Evolutionary conservation across 2,113 vertebrate genomes (phyloP).

Genomic region (Orcinus orca): DNA sequence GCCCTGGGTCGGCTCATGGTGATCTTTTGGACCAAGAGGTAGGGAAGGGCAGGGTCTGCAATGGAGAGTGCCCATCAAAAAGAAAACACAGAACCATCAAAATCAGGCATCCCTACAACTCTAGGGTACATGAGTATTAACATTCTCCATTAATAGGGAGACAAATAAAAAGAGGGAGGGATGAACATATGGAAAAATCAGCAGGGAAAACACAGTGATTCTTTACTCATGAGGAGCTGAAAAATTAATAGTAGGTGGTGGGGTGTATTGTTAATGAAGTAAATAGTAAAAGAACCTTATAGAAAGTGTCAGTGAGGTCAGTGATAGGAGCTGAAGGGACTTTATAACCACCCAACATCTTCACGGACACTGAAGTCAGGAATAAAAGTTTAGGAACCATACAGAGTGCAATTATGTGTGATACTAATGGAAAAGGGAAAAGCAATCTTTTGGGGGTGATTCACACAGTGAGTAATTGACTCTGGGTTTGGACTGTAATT

Average conservation of each 20-base stretch:
- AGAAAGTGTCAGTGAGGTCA: constrained; percentile 60
- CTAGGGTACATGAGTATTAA: constrained; percentile 9
- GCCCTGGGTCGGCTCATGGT: background rate
- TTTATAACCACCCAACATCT: constrained; percentile 63
- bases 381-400: constrained; percentile 74
- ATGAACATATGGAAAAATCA: constrained; percentile 73
- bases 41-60: background rate
- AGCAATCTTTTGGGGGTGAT: constrained; percentile 79
- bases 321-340: constrained; percentile 50
- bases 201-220: constrained; percentile 63
- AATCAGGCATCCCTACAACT: background rate
- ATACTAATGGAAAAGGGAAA: constrained; percentile 78
- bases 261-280: constrained; percentile 37
- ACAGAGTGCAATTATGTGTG: constrained; percentile 78
- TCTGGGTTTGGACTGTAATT: constrained; percentile 76
- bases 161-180: constrained; percentile 42
- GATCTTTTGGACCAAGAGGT: background rate
- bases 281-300: constrained; percentile 45
- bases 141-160: constrained; percentile 39
- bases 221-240: constrained; percentile 60
- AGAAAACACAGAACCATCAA: constrained; percentile 34
- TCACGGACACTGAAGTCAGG: constrained; percentile 58
- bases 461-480: constrained; percentile 79
- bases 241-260: constrained; percentile 60
- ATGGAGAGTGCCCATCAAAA: background rate